Evolutionary conservation across 2,888 invertebrate species (phyloP).

Genomic region (Papilio gigon): DNA sequence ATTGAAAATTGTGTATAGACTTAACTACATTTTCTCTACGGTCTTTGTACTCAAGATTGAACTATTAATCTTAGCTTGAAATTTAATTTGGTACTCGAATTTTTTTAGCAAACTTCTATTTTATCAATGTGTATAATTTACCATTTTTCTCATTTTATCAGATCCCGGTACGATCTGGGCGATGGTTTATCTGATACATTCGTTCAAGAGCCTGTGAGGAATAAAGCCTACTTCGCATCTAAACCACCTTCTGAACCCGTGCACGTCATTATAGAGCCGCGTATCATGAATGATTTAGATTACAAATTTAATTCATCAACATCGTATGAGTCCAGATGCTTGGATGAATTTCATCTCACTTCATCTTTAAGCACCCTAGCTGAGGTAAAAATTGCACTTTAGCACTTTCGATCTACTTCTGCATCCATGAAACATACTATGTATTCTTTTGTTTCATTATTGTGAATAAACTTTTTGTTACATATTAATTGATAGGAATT

Average conservation of each 20-base stretch:
- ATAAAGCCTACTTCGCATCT: slow-evolving; percentile 27
- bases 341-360: neutral
- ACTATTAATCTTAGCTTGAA: no score
- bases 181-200: neutral
- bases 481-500: no score
- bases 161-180: slow-evolving; percentile 6
- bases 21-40: neutral
- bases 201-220: neutral
- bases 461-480: no score
- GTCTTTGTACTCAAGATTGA: neutral
- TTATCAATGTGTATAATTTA: neutral
- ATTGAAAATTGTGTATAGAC: neutral
- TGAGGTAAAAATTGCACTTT: slow-evolving; percentile 23
- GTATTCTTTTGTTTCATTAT: neutral
- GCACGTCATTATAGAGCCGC: slow-evolving; percentile 12
- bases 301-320: slow-evolving; percentile 15
- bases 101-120: no score
- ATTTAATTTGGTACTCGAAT: no score
- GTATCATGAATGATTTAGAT: neutral
- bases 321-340: neutral
- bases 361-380: slow-evolving; percentile 1
- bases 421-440: no score
- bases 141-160: slow-evolving; percentile 1
- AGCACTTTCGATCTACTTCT: neutral
- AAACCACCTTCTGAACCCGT: slow-evolving; percentile 33